These are phyloP conservation scores for Drosophila ananassae DNA, from an alignment of 1,140 invertebrate genomes.

Conservation along the genomic window DNA sequence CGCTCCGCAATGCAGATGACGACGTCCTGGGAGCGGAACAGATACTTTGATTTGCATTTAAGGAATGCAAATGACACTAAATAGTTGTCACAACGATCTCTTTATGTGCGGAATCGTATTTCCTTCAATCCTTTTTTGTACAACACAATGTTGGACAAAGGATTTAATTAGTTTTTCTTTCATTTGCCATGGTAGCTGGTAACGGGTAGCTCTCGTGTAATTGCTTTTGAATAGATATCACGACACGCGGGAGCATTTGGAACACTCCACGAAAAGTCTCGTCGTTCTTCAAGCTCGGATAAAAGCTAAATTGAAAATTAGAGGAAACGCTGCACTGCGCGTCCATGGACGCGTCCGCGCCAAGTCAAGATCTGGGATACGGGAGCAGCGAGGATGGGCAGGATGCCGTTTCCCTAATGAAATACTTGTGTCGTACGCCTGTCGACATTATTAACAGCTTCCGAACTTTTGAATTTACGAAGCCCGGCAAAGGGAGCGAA, in stretches of 20 bases:
- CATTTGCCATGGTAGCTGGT: constrained; percentile 43
- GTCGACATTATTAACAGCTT: constrained; percentile 80
- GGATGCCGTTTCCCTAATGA: constrained; percentile 64
- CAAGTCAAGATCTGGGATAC: background rate
- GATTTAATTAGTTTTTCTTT: constrained; percentile 83
- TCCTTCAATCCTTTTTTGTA: constrained; percentile 15
- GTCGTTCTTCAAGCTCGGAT: background rate
- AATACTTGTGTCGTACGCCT: constrained; percentile 79
- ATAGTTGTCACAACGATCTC: constrained; percentile 38
- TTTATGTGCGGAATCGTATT: constrained; percentile 15
- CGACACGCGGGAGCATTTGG: constrained; percentile 48
- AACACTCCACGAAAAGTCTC: constrained; percentile 18
- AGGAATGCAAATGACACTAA: constrained; percentile 32
- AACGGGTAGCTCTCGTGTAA: constrained; percentile 51
- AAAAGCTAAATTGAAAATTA: constrained; percentile 60
- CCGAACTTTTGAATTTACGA: constrained; percentile 75
- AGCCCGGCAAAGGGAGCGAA: constrained; percentile 24
- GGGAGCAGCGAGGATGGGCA: background rate
- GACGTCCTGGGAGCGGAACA: background rate
- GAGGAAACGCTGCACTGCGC: constrained; percentile 24
- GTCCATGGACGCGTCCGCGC: background rate
- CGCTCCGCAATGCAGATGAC: constrained; percentile 59
- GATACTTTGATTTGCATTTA: constrained; percentile 65
- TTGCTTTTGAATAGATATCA: constrained; percentile 71
- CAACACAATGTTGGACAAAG: constrained; percentile 69